These are phyloP conservation scores for Grapholita molesta DNA, from an alignment of 1,140 invertebrate species.

Conservation along the genomic window DNA sequence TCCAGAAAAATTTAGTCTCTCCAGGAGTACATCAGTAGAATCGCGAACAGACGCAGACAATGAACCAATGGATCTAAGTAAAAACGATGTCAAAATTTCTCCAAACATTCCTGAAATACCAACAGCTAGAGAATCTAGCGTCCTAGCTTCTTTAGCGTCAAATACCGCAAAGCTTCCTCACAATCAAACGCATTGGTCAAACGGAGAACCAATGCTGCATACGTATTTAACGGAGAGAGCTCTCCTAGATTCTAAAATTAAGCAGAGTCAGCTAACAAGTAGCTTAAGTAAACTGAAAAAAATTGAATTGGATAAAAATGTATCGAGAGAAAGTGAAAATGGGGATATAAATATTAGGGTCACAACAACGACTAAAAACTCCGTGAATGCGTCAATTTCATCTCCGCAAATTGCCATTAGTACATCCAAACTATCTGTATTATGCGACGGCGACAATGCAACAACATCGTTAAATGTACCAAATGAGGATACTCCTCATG, in stretches of 20 bases:
- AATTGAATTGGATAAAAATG: conserved; percentile 51
- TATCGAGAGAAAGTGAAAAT: conserved; percentile 35
- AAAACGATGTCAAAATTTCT: conserved; percentile 60
- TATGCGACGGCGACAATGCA: conserved; percentile 28
- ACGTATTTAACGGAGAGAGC: conserved; percentile 87
- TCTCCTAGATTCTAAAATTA: conserved; percentile 86
- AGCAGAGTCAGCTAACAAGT: conserved; percentile 79
- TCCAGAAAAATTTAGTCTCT: conserved; percentile 44
- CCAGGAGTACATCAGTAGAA: conserved; percentile 40
- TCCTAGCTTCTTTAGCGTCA: conserved; percentile 82
- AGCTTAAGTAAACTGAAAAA: conserved; percentile 57
- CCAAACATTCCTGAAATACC: conserved; percentile 76
- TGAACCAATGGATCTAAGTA: conserved; percentile 81
- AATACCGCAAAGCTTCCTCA: conserved; percentile 81
- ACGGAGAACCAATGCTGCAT: conserved; percentile 83
- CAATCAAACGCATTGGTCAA: conserved; percentile 77
- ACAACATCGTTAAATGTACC: conserved; percentile 1
- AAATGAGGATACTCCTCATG: conserved; percentile 34
- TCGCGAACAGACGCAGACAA: conserved; percentile 52
- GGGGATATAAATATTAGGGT: conserved; percentile 23
- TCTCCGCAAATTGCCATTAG: conserved; percentile 21
- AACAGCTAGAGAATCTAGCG: conserved; percentile 80
- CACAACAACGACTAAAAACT: conserved; percentile 21
- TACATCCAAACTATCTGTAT: conserved; percentile 24
- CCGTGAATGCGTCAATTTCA: conserved; percentile 21